Conservation (phyloP, 2,888 invertebrate genomes). For the Xanthorhoe spadicearia region DNA sequence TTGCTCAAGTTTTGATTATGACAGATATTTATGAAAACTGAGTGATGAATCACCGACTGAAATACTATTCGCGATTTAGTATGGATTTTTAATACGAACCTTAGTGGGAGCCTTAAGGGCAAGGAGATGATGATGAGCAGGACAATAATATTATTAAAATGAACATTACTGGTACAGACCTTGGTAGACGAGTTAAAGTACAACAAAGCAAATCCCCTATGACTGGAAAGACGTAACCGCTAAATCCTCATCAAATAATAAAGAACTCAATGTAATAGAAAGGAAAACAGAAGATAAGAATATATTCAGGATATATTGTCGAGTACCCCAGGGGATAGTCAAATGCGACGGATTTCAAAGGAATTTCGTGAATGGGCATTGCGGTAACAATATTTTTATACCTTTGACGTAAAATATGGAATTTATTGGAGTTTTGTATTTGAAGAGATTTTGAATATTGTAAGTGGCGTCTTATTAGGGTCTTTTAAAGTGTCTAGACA, state of each 20-base stretch:
- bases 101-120: too few relatives aligned
- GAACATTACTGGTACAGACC: background rate
- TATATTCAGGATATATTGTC: conserved; percentile 27
- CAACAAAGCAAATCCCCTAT: conserved; percentile 23
- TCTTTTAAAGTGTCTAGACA: too few relatives aligned
- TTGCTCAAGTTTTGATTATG: too few relatives aligned
- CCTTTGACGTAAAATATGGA: conserved; percentile 4
- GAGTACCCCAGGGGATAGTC: conserved; percentile 23
- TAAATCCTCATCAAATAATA: conserved; percentile 38
- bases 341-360: conserved; percentile 18
- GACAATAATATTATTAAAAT: background rate
- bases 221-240: conserved; percentile 22
- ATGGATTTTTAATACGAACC: too few relatives aligned
- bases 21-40: too few relatives aligned
- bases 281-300: conserved; percentile 34
- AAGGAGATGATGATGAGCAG: too few relatives aligned
- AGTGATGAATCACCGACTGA: too few relatives aligned
- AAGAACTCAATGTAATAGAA: conserved; percentile 33
- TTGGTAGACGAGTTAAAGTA: background rate
- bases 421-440: background rate
- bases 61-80: too few relatives aligned
- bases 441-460: background rate
- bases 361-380: conserved; percentile 5
- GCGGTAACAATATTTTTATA: conserved; percentile 16
- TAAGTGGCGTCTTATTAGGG: too few relatives aligned